Evolutionary conservation across 1,140 invertebrate species (phyloP).

Genomic region (Coenobita brevimanus): DNA sequence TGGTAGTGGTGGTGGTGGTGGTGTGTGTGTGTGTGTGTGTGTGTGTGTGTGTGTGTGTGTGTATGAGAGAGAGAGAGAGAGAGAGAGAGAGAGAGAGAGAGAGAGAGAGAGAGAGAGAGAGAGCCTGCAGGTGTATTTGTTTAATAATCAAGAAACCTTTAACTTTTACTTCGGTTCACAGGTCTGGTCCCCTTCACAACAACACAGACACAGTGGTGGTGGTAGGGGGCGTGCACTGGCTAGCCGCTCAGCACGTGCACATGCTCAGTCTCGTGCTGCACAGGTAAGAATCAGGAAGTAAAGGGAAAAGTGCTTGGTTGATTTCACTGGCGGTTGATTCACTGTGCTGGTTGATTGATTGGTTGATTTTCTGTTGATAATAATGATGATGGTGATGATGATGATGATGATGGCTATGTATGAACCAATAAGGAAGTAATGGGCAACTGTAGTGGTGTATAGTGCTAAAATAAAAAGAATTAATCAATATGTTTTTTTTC

Average conservation of each 20-base stretch:
- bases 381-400: too few species aligned
- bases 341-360: too few species aligned
- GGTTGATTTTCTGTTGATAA: too few species aligned
- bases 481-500: not conserved
- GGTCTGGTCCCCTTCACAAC: constrained; percentile 38
- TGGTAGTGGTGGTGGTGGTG: too few species aligned
- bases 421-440: not conserved
- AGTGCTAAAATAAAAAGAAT: not conserved
- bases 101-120: too few species aligned
- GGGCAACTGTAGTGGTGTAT: not conserved
- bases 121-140: not conserved
- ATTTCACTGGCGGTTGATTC: too few species aligned
- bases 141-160: not conserved
- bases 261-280: constrained; percentile 18
- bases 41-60: not conserved
- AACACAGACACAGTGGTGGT: constrained; percentile 40
- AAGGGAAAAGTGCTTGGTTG: too few species aligned
- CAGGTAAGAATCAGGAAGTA: too few species aligned
- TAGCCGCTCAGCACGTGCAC: constrained; percentile 46
- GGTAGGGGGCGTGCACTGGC: constrained; percentile 46
- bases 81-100: not conserved
- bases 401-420: not conserved
- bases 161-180: not conserved
- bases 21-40: too few species aligned
- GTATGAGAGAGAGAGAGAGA: too few species aligned